phyloP scores from a whole-genome alignment of 2,888 invertebrate species.

The Oxystoma pomonae region DNA sequence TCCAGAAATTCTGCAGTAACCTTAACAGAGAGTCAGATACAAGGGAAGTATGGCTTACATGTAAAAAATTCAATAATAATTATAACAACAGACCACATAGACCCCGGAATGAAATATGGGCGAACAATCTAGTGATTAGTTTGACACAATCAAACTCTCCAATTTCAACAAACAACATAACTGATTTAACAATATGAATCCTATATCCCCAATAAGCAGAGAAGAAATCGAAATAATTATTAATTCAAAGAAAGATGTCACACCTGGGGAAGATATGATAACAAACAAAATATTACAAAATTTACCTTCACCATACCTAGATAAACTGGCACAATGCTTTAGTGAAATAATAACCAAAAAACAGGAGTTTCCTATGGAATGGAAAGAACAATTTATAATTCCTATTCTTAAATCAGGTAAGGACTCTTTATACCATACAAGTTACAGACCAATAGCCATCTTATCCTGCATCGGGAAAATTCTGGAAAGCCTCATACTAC shows the following conservation, averaged over 20 bases:
- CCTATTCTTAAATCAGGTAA: background rate
- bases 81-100: too few species aligned
- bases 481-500: background rate
- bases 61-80: too few species aligned
- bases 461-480: background rate
- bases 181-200: background rate
- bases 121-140: background rate
- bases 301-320: too few species aligned
- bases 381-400: background rate
- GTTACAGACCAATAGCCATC: background rate
- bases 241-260: background rate
- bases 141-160: background rate
- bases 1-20: background rate
- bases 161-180: too few species aligned
- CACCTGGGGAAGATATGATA: too few species aligned
- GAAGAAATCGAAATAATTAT: slow-evolving; percentile 3
- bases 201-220: background rate
- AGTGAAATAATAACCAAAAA: background rate
- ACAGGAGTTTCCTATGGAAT: background rate
- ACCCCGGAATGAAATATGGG: too few species aligned
- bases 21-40: too few species aligned
- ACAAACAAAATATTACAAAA: background rate
- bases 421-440: background rate
- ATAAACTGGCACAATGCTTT: background rate
- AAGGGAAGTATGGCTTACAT: background rate